Conservation (phyloP, 1,140 invertebrate species). For the Scaptodrosophila lebanonensis region DNA sequence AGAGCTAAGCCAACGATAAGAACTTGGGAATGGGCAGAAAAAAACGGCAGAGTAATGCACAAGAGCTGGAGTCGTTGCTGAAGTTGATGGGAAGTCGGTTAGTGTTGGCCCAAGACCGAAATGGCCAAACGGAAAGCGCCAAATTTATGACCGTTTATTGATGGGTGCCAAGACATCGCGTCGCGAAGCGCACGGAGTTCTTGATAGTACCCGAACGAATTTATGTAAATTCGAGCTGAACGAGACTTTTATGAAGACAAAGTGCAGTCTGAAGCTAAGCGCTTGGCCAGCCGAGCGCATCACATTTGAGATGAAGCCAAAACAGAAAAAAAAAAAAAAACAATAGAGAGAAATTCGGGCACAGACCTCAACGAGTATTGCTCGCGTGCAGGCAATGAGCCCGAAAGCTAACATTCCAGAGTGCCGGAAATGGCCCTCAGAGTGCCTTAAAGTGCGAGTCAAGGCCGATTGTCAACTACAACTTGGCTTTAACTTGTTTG, state of each 20-base stretch:
- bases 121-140: slow-evolving; percentile 53
- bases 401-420: slow-evolving; percentile 24
- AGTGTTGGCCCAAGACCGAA: slow-evolving; percentile 46
- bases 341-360: slow-evolving; percentile 14
- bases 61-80: slow-evolving; percentile 2
- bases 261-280: slow-evolving; percentile 53
- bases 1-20: slow-evolving; percentile 58
- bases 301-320: slow-evolving; percentile 11
- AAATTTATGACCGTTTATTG: slow-evolving; percentile 67
- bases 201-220: slow-evolving; percentile 36
- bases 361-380: slow-evolving; percentile 3
- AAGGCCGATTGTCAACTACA: slow-evolving; percentile 37
- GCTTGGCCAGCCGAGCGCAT: slow-evolving; percentile 20
- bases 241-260: slow-evolving; percentile 66
- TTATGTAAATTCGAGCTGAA: slow-evolving; percentile 63
- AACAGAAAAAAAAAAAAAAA: neutral
- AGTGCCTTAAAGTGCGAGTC: slow-evolving; percentile 44
- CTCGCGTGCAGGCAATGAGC: slow-evolving; percentile 42
- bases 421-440: slow-evolving; percentile 13
- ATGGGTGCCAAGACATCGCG: slow-evolving; percentile 44
- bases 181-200: too few species aligned
- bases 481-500: slow-evolving; percentile 4
- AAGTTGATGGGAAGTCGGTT: too few species aligned
- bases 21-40: slow-evolving; percentile 37
- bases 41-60: slow-evolving; percentile 24